These are phyloP conservation scores for Thripadectes ignobilis DNA, from an alignment of 2,797 vertebrate species.

Conservation along the genomic window DNA sequence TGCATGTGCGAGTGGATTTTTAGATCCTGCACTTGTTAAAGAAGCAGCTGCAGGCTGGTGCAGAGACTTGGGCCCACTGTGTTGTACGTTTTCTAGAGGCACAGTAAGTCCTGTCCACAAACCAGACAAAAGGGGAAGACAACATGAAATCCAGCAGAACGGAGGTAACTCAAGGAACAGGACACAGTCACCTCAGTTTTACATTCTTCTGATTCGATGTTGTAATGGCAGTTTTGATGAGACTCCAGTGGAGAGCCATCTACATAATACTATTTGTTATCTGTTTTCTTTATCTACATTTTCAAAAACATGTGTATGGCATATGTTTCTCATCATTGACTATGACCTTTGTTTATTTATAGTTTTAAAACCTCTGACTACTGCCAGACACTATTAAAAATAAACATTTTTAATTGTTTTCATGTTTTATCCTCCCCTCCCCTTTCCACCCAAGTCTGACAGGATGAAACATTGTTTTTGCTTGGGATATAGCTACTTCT, in stretches of 20 bases:
- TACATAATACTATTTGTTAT: neutral
- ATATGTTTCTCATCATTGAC: constrained; percentile 57
- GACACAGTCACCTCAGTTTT: neutral
- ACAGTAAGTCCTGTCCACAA: neutral
- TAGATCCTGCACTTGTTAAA: neutral
- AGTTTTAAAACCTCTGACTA: constrained; percentile 59
- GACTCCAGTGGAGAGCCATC: neutral
- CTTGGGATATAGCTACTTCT: constrained; percentile 30
- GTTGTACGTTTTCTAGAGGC: neutral
- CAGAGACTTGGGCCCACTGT: neutral
- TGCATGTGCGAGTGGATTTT: fast-evolving
- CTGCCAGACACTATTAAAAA: constrained; percentile 70
- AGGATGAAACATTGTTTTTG: constrained; percentile 66
- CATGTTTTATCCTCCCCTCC: constrained; percentile 54
- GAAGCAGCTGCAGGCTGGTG: neutral
- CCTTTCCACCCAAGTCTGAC: constrained; percentile 59
- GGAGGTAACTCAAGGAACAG: neutral
- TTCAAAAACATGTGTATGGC: constrained; percentile 38
- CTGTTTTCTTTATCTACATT: constrained; percentile 49
- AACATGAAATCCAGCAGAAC: neutral
- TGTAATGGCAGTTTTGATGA: neutral
- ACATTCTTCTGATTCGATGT: neutral
- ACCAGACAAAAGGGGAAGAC: neutral
- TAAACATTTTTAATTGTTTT: constrained; percentile 72
- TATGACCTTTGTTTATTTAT: constrained; percentile 68